Evolutionary conservation across 2,888 invertebrate species (phyloP).

Genomic region (Drosophila atripex): DNA sequence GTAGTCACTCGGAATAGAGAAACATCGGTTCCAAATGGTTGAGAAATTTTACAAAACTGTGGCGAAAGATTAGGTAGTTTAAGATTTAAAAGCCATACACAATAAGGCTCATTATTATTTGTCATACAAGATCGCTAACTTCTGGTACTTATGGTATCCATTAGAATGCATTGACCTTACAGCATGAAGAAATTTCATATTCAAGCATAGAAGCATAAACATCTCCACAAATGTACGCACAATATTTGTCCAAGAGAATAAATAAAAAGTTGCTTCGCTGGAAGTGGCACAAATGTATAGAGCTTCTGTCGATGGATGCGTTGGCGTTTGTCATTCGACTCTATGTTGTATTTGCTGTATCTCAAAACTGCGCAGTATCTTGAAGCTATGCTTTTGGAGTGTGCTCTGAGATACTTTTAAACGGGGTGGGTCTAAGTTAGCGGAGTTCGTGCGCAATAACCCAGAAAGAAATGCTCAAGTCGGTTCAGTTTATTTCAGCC

Average conservation of each 20-base stretch:
- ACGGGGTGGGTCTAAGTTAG: slow-evolving; percentile 10
- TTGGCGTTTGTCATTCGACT: slow-evolving; percentile 44
- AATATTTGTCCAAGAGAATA: slow-evolving; percentile 14
- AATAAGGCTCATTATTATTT: too few relatives aligned
- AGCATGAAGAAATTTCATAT: slow-evolving; percentile 13
- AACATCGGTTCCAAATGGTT: not conserved
- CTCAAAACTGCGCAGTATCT: slow-evolving; percentile 42
- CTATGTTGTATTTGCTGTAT: slow-evolving; percentile 10
- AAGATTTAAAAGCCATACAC: not conserved
- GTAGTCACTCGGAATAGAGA: not conserved
- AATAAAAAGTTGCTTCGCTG: slow-evolving; percentile 20
- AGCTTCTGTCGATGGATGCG: slow-evolving; percentile 30
- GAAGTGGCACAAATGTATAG: slow-evolving; percentile 15
- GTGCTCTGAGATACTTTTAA: slow-evolving; percentile 6
- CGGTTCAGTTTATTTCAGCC: slow-evolving; percentile 26
- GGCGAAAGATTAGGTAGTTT: not conserved
- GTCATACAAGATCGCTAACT: not conserved
- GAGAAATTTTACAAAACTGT: not conserved
- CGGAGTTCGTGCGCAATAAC: slow-evolving; percentile 60
- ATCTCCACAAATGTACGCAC: slow-evolving; percentile 7
- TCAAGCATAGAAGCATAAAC: slow-evolving; percentile 8
- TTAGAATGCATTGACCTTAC: slow-evolving; percentile 14
- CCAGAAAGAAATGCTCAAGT: slow-evolving; percentile 38
- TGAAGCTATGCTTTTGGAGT: slow-evolving; percentile 32
- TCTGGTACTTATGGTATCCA: slow-evolving; percentile 17